Base-by-base conservation (phyloP, 2,113 vertebrate species). In the Falco punctatus region DNA sequence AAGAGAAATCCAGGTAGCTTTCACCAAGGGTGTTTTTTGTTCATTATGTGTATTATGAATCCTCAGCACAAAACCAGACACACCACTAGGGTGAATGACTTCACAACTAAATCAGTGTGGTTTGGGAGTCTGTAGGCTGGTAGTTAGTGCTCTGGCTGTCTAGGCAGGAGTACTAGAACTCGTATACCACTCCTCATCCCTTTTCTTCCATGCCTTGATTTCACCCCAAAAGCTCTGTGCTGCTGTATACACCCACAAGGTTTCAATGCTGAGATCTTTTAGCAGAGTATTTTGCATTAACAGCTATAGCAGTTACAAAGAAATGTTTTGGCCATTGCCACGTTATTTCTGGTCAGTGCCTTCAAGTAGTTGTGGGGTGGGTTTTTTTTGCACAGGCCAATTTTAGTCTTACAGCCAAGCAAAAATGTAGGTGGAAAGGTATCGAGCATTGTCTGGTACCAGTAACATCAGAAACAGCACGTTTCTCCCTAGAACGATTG, bases 1-100 rank as follows among this genome's bases (percentile, higher is more conserved):
- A 90, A 81, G 42, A 81, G 62, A 74, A 91, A 64, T 86, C 59
- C 33, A 44, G 20, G 28, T 77, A 93, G 77, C 86, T 96, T 95
- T 78, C 64, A 62, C 64, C 57, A 35, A 66, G 32, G 28, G 20
- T 84, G 20, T 2, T 17, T 90, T 83, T 83, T 84, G 17, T 71
- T 51, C 23, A 6, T 46, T 82, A n/a, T n/a, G 23, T 35, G 9
- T 75, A 6, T 93, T 96, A 49, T 23, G 26, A 66, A 66, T 85
- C 35, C 23, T 80, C 9, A 51, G 27, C 55, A 48, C 5, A 6
- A 71, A 92, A 42, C 26, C 81, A 30, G 23, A 21, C 9, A 7
- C 6, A 10, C 15, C 52, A 49, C 9, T 5, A 33, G 46, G 11
- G 8, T 46, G 42, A 32, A 12, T 59, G 62, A 32, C 30, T 71